Percentiles rank a stretch among this genome's conserved stretches.
phyloP scores from a whole-genome alignment of 2,888 invertebrate genomes.

The Scrobipalpa atriplicella region DNA sequence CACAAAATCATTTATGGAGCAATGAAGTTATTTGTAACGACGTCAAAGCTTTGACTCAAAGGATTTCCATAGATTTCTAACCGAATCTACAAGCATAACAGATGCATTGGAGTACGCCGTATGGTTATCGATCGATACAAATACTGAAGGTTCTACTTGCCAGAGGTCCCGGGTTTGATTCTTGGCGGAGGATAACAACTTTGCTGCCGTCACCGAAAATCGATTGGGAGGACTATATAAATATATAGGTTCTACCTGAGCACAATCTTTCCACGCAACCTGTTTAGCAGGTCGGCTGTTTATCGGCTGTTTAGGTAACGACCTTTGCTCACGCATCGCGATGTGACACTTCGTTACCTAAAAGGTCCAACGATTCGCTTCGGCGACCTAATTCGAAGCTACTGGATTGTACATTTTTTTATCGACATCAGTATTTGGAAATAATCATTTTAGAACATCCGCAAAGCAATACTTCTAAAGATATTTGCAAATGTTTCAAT shows the following conservation, averaged over 20 bases:
- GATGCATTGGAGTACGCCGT: not conserved
- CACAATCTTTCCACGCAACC: slow-evolving; percentile 45
- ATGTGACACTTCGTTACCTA: slow-evolving; percentile 35
- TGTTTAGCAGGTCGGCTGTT: slow-evolving; percentile 48
- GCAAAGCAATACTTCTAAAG: no score
- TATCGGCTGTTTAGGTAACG: slow-evolving; percentile 41
- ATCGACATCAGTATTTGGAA: not conserved
- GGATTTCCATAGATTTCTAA: not conserved
- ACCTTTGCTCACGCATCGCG: slow-evolving; percentile 47
- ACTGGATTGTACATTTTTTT: slow-evolving; percentile 9
- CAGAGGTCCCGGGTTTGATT: no score
- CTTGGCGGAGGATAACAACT: no score
- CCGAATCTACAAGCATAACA: not conserved
- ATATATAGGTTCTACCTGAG: slow-evolving; percentile 17
- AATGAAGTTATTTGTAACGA: no score
- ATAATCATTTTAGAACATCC: no score
- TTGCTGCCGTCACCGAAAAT: no score
- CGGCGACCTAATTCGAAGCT: slow-evolving; percentile 14
- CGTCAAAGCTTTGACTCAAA: no score
- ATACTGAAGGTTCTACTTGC: no score
- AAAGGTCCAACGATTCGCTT: slow-evolving; percentile 11
- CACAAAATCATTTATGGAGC: no score
- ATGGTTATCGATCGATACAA: not conserved
- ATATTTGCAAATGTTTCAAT: no score
- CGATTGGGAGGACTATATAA: no score